Conservation (phyloP, 2,113 vertebrate genomes). For the Rallus limicola region DNA sequence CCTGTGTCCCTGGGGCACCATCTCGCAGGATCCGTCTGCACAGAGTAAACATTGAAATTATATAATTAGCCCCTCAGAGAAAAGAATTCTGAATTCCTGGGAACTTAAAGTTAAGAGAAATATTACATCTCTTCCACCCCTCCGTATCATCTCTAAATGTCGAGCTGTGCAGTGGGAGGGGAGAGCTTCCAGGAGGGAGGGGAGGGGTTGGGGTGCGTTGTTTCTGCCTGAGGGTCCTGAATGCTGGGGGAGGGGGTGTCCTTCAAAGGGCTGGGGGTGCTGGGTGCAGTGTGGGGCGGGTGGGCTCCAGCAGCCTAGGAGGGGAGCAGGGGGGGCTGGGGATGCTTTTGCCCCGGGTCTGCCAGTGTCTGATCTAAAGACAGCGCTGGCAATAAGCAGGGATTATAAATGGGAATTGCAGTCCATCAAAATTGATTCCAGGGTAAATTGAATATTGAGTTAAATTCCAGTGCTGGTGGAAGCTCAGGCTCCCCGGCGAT, state of each 20-base stretch:
- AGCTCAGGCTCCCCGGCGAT: neutral
- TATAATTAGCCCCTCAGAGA: constrained; percentile 61
- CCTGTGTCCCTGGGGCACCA: constrained; percentile 17
- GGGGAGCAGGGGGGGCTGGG: accelerated
- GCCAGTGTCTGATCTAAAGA: neutral
- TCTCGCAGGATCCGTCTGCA: constrained; percentile 42
- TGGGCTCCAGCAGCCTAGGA: neutral
- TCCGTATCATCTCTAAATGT: neutral
- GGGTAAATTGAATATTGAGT: constrained; percentile 61
- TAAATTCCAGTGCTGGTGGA: constrained; percentile 15
- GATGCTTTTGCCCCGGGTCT: accelerated
- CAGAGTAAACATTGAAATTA: constrained; percentile 67
- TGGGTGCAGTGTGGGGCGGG: neutral
- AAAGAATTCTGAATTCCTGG: constrained; percentile 42
- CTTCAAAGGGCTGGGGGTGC: accelerated
- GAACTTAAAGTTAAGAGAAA: constrained; percentile 50
- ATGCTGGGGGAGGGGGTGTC: neutral
- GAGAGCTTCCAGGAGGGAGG: neutral
- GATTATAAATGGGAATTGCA: constrained; percentile 62
- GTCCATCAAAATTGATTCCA: constrained; percentile 57
- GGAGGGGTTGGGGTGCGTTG: neutral
- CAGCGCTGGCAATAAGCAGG: neutral
- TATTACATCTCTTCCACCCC: neutral
- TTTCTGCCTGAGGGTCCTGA: accelerated
- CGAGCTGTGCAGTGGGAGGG: accelerated